Evolutionary conservation across 2,888 invertebrate genomes (phyloP), one percentile per base, ranked within the genome.

Genomic region (Chrysina gloriosa): DNA sequence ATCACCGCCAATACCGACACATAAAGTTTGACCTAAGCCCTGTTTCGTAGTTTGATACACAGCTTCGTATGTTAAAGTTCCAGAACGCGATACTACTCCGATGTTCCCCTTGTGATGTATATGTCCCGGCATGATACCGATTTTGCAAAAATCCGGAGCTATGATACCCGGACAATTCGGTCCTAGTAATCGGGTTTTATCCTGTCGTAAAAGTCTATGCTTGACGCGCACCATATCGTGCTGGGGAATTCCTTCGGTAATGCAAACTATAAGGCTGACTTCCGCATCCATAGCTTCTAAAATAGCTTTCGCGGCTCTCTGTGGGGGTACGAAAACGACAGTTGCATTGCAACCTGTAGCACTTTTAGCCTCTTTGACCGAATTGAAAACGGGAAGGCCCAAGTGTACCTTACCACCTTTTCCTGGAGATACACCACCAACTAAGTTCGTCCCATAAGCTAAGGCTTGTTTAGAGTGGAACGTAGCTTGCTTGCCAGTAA

Each of bases 1-100:
- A 87, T 98, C 98, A 69, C 98, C 98, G 2, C 77, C 77, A 81
- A 98, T 98, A 69, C 98, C 98, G 11, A 99, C 90, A 81, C 97
- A 98, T 16, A 98, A 86, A 0, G 97, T 94, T 85, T 99, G 97
- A 1, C 98, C 97, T 1, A 97, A 86, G 56, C 93, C 93, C 72
- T 89, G 58, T 77, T 76, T 36, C 0, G 90, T 90, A 0, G 92
- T 92, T 82, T 93, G 92, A 74, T 90, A 86, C 2, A 92, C 92
- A 25, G 92, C 92, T 83, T 93, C 92, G 77, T 92, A 92, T 0
- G 92, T 92, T 48, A 92, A 82, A 9, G 92, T 93, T 29, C 91
- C 91, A 21, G 90, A 90, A 66, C 90, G 81, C 2, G 91, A 92
- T 2, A 94, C 92, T 77, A 94, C 89, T 64, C 91, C 91, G 74